phyloP scores from a whole-genome alignment of 2,113 vertebrate genomes.

The Butorides virescens region DNA sequence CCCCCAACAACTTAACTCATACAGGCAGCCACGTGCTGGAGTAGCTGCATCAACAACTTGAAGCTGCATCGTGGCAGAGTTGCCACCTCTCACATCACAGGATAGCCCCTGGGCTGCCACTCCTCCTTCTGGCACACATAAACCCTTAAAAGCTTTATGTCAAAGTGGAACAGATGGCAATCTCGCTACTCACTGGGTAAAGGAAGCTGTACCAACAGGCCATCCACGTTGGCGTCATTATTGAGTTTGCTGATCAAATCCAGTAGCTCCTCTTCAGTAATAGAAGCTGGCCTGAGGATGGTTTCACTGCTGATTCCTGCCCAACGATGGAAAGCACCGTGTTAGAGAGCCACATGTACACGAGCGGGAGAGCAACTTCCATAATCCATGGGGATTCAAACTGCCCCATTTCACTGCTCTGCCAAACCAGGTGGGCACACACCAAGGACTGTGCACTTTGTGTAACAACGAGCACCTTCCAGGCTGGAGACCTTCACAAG shows the following conservation, averaged over 20 bases:
- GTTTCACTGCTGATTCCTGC: constrained; percentile 95
- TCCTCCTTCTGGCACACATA: neutral
- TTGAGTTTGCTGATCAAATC: constrained; percentile 90
- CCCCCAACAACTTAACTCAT: neutral
- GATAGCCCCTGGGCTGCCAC: neutral
- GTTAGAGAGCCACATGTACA: rapidly evolving
- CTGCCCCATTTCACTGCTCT: rapidly evolving
- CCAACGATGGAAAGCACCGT: rapidly evolving
- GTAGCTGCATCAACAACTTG: neutral
- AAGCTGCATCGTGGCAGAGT: neutral
- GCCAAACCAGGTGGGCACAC: too few species aligned
- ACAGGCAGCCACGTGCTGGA: neutral
- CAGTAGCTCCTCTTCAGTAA: constrained; percentile 89
- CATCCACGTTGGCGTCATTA: constrained; percentile 84
- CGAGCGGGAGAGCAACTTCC: rapidly evolving
- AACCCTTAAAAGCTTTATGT: rapidly evolving
- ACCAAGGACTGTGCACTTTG: rapidly evolving
- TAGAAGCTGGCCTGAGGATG: constrained; percentile 84
- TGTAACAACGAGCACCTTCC: neutral
- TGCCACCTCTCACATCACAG: neutral
- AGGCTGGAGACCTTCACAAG: neutral
- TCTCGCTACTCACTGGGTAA: constrained; percentile 81
- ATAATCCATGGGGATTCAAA: rapidly evolving
- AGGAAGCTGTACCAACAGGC: constrained; percentile 92
- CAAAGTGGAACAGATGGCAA: rapidly evolving